These are phyloP conservation scores for Acrocyrtus sp. DNA, from an alignment of 2,888 invertebrate genomes.

Conservation along the genomic window DNA sequence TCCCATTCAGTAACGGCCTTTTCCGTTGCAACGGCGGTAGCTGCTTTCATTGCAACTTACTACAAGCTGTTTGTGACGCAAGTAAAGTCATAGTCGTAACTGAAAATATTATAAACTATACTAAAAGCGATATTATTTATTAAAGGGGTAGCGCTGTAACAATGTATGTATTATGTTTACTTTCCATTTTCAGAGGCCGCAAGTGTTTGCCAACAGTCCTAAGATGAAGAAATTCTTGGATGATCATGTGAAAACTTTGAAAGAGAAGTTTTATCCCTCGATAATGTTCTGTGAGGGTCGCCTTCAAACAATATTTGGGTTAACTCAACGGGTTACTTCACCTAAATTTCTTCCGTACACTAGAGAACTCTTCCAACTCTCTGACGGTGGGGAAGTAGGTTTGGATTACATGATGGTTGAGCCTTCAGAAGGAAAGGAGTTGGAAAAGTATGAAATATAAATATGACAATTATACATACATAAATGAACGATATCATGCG, in stretches of 20 bases:
- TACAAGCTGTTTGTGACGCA: conserved; percentile 24
- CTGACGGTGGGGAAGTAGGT: conserved; percentile 82
- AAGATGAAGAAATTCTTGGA: conserved; percentile 74
- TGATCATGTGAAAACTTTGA: conserved; percentile 73
- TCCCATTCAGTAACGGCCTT: background rate
- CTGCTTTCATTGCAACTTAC: conserved; percentile 15
- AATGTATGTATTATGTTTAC: background rate
- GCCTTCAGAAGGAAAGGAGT: no score
- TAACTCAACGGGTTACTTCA: conserved; percentile 27
- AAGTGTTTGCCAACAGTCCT: conserved; percentile 66
- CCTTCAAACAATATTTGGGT: conserved; percentile 47
- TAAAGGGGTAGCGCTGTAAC: no score
- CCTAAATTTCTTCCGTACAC: conserved; percentile 32
- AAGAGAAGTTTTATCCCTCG: conserved; percentile 81
- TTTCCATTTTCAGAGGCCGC: conserved; percentile 42
- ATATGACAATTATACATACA: no score
- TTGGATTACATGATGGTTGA: conserved; percentile 74
- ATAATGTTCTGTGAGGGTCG: conserved; percentile 72
- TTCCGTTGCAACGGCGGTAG: conserved; percentile 5
- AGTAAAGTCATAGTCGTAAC: no score
- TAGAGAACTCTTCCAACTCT: conserved; percentile 74
- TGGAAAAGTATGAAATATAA: no score
- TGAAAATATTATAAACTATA: background rate
- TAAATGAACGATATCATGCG: background rate
- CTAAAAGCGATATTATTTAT: background rate